Conservation (phyloP, 2,888 invertebrate species). For the Meteorus colon region DNA sequence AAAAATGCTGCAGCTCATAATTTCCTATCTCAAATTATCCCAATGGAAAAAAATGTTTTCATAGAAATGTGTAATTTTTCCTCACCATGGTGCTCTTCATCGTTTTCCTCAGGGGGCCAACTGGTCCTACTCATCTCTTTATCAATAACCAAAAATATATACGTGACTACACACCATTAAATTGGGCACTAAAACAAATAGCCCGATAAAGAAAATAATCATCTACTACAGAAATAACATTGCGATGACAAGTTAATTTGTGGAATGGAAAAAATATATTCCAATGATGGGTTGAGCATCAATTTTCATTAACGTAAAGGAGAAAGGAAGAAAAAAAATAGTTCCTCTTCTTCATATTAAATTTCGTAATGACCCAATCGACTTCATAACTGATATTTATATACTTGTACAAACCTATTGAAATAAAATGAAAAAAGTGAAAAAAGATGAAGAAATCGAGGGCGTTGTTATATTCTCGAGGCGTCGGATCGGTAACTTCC, state of each 20-base stretch:
- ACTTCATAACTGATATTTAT: background rate
- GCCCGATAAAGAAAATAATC: background rate
- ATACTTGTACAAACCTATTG: background rate
- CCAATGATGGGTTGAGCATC: too few species aligned
- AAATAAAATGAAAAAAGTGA: conserved; percentile 11
- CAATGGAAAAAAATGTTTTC: too few species aligned
- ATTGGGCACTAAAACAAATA: background rate
- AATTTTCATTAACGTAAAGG: background rate
- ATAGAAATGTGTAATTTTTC: too few species aligned
- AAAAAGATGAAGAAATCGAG: background rate
- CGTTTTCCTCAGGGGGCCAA: too few species aligned
- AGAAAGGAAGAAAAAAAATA: background rate
- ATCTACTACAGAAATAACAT: background rate
- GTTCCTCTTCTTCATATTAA: background rate
- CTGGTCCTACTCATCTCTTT: background rate
- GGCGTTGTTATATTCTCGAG: conserved; percentile 34
- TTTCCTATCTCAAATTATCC: too few species aligned
- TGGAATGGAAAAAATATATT: background rate
- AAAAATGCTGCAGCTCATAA: too few species aligned
- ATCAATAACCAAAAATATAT: background rate
- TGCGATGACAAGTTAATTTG: background rate
- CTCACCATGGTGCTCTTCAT: too few species aligned
- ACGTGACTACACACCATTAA: background rate
- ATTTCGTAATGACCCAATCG: background rate
- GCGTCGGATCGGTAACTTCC: conserved; percentile 55